Percentiles rank a stretch among this genome's conserved stretches.
Evolutionary conservation across 2,888 invertebrate genomes (phyloP).

Genomic region (Amphiduros pacificus): DNA sequence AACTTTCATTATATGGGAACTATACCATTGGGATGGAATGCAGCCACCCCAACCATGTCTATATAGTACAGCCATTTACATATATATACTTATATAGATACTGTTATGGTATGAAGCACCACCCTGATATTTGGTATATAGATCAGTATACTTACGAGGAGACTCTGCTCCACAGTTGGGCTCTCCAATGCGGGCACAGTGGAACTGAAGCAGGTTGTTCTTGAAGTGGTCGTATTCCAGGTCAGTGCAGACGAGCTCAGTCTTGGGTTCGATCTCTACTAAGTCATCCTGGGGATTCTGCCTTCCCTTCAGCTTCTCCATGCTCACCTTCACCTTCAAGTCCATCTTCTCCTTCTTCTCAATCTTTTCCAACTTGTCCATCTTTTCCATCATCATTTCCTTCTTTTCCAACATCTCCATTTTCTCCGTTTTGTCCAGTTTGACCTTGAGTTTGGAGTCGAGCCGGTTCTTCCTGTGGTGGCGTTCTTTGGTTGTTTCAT

Average conservation of each 20-base stretch:
- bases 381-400: background rate
- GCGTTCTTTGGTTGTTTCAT: too few species aligned
- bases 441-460: too few species aligned
- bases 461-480: too few species aligned
- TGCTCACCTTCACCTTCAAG: background rate
- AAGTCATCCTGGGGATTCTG: too few species aligned
- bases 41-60: too few species aligned
- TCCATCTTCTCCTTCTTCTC: background rate
- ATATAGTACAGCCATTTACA: too few species aligned
- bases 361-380: background rate
- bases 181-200: constrained; percentile 30
- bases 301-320: background rate
- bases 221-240: constrained; percentile 26
- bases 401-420: constrained; percentile 1
- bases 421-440: background rate
- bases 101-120: too few species aligned
- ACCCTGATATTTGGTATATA: too few species aligned
- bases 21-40: too few species aligned
- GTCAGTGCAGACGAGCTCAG: constrained; percentile 1
- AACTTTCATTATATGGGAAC: too few species aligned
- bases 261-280: too few species aligned
- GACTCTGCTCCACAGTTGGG: constrained; percentile 24
- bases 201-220: constrained; percentile 30
- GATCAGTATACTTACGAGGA: constrained; percentile 18
- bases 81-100: too few species aligned